A percentile compares a stretch with the other conserved stretches of the same genome.
Conservation (phyloP, 2,797 vertebrate species). For the Neopelma chrysocephalum region DNA sequence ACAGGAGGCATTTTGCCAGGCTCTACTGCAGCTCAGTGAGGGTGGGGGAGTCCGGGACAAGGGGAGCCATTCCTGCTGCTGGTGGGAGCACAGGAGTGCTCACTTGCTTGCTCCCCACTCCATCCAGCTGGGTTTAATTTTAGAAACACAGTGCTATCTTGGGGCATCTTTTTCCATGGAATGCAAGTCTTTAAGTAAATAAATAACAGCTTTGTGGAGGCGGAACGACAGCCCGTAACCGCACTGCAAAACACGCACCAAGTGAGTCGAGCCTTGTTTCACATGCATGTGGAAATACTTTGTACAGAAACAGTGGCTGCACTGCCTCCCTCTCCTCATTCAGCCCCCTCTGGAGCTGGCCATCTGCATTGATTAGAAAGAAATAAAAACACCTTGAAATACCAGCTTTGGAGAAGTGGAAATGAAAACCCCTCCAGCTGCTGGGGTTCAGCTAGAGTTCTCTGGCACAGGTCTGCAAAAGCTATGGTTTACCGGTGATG, state of each 20-base stretch:
- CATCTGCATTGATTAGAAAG: slow-evolving; percentile 23
- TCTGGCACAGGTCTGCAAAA: not conserved
- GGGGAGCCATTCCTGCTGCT: not conserved
- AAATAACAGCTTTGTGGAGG: slow-evolving; percentile 67
- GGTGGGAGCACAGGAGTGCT: not conserved
- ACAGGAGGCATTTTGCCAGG: not conserved
- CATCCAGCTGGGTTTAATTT: slow-evolving; percentile 69
- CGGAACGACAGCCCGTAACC: not conserved
- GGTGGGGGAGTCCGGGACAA: rapidly evolving
- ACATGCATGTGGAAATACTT: slow-evolving; percentile 53
- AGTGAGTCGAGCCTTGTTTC: not conserved
- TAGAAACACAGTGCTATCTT: slow-evolving; percentile 62
- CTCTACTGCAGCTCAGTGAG: not conserved
- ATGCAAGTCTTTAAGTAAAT: slow-evolving; percentile 68
- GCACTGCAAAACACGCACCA: not conserved
- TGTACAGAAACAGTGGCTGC: slow-evolving; percentile 28
- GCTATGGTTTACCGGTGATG: not conserved
- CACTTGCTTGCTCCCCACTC: not conserved
- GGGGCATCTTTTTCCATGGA: slow-evolving; percentile 67
- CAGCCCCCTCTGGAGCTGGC: not conserved
- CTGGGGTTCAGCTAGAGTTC: slow-evolving; percentile 36
- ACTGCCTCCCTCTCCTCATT: not conserved
- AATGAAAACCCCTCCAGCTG: slow-evolving; percentile 40
- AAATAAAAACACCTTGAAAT: slow-evolving; percentile 59
- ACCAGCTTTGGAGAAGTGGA: slow-evolving; percentile 25